Base-by-base conservation (phyloP, 1,140 invertebrate species). In the Drosophila bocki region DNA sequence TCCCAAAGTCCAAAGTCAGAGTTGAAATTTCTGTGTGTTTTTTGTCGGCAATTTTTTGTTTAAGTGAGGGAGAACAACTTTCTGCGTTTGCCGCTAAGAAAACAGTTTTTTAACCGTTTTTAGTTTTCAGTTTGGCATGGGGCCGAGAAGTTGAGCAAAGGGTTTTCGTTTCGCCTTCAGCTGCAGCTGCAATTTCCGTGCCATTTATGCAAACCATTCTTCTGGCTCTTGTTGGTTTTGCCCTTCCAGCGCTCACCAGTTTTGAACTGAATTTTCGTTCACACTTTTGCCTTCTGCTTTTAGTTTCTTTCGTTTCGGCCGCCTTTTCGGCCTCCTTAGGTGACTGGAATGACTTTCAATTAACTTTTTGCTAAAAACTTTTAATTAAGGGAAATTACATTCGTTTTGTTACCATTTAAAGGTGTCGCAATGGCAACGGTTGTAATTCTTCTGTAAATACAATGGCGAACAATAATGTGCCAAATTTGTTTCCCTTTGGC, bases 141-240 rank as follows among this genome's bases (percentile, higher is more conserved):
- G 19, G 2, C 37, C 11, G 50, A 8, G 7, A n/a, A 67, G 51
- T 22, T 9, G 17, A 22, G 32, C 9, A 70, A 68, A 13, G 61
- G 62, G 37, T 32, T 62, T 35, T 65, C 19, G 17, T 8, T 51
- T 33, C 41, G 65, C 51, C 69, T 62, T 74, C 53, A 70, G 53
- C 51, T 78, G 76, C 65, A 63, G 65, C 76, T 78, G 76, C 65
- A 71, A 78, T 78, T 78, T 78, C 75, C 75, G 59, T 54, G 67
- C 47, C 75, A 71, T 78, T 78, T 71, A 71, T 71, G 53, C 75
- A 71, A 78, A 78, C 65, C 78, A 48, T 77, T 77, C 63, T 77
- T 54, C 35, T 33, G 51, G 56, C 45, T 17, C 33, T 54, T 68
- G 61, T 37, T 69, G 39, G 39, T 50, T 41, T 58, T 37, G 19